Evolutionary conservation across 2,113 vertebrate species (phyloP), one percentile per base, ranked within the genome.

Genomic region (Geococcyx californianus): DNA sequence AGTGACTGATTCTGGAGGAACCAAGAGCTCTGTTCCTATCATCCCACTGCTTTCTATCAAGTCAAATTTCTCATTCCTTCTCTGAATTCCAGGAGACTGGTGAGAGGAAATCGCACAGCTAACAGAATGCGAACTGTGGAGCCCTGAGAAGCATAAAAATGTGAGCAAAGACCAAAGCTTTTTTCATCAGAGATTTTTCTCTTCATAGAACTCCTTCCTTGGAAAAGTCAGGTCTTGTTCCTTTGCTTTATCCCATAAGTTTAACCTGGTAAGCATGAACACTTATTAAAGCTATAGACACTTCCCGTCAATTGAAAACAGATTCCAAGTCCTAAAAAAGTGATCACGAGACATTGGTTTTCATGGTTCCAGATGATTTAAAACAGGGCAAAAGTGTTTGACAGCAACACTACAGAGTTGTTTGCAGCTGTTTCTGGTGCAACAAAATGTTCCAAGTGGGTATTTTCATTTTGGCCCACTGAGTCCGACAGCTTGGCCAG

Each of bases 291-390:
- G 95, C 95, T 97, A 92, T 93, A 95, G 90, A 94, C 84, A 96
- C 91, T 79, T 94, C 94, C 93, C 95, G 84, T 95, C 94, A 91
- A 73, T 91, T 91, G 96, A 96, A 94, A 93, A 97, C 40, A 73
- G 95, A 97, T 94, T 94, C 96, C 85, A 96, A 97, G 98, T 95
- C 97, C 97, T 97, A 98, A 96, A 97, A 98, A 97, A 93, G 96
- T 97, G 97, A 96, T 94, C 92, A 96, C 73, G 19, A 96, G 72
- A 91, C 63, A 24, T 94, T 96, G 86, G 88, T 87, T 97, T 96
- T 73, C 89, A 90, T 33, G 94, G 97, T n/a, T 98, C 96, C 97
- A 47, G 89, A 87, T 91, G 34, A 94, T 95, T 97, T 90, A 88
- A 84, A 97, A 44, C 82, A 23, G 89, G 78, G 82, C 84, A 78